Conservation (phyloP, 2,888 invertebrate genomes). For the Anthoptus insignis region DNA sequence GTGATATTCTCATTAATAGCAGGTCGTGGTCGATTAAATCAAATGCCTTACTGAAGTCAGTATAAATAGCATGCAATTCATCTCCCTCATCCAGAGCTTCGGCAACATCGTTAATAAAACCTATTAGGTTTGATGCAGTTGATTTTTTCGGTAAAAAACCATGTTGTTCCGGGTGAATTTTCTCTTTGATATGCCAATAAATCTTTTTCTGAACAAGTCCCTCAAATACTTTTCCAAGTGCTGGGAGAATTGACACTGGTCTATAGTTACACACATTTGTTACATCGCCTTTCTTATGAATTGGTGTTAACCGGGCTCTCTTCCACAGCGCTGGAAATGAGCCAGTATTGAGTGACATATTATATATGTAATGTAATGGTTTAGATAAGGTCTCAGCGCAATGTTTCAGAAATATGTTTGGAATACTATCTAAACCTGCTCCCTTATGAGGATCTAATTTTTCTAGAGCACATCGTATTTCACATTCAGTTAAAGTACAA, state of each 20-base stretch:
- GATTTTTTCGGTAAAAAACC: not conserved
- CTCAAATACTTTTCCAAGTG: not conserved
- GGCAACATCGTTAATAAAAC: not conserved
- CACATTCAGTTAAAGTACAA: not conserved
- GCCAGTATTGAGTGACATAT: not conserved
- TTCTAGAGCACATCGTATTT: not conserved
- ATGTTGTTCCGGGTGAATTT: not conserved
- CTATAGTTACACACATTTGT: not conserved
- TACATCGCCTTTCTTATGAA: slow-evolving; percentile 17
- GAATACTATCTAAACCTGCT: not conserved
- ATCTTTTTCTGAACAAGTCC: not conserved
- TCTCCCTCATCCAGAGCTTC: not conserved
- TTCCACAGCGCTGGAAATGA: slow-evolving; percentile 1
- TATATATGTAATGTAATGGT: not conserved
- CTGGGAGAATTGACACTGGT: not conserved
- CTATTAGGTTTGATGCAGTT: not conserved
- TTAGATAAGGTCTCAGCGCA: not conserved
- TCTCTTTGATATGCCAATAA: not conserved
- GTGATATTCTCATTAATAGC: not conserved
- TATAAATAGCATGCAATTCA: not conserved
- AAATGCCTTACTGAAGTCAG: slow-evolving; percentile 4
- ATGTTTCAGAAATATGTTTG: not conserved
- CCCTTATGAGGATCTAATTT: not conserved
- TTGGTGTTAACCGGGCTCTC: slow-evolving; percentile 10
- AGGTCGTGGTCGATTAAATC: not conserved